Conservation (phyloP, 2,113 vertebrate species). For the Cichladusa arquata region DNA sequence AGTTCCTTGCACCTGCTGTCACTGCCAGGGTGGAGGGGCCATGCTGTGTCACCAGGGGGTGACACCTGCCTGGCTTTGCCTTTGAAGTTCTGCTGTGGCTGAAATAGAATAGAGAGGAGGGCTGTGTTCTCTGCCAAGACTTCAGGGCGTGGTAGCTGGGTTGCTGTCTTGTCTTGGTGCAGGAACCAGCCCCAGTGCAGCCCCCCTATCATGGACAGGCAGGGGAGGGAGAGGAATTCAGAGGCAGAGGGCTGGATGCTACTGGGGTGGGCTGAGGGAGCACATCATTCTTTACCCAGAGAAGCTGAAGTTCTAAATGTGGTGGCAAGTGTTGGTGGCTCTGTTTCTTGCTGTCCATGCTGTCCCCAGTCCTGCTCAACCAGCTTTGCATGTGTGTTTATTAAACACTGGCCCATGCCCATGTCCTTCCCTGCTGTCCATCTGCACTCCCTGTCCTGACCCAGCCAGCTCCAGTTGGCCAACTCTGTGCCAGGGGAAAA, state of each 20-base stretch:
- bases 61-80: not conserved
- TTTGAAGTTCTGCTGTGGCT: not conserved
- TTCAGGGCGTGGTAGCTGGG: not conserved
- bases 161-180: not conserved
- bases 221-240: not conserved
- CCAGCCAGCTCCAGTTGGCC: not conserved
- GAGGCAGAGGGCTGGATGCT: not conserved
- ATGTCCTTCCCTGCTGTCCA: not conserved
- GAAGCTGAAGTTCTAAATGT: not conserved
- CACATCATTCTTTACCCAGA: not conserved
- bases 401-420: not conserved
- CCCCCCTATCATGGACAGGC: accelerated
- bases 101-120: not conserved
- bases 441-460: not conserved
- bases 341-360: not conserved
- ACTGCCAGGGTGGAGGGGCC: not conserved
- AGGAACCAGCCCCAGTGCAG: not conserved
- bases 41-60: not conserved
- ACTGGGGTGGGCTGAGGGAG: not conserved
- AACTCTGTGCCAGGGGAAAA: not conserved
- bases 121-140: not conserved
- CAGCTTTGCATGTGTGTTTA: not conserved
- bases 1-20: not conserved
- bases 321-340: not conserved
- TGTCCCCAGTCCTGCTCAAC: not conserved